Evolutionary conservation across 2,888 invertebrate species (phyloP).

Genomic region (Alentia gelatinosa): DNA sequence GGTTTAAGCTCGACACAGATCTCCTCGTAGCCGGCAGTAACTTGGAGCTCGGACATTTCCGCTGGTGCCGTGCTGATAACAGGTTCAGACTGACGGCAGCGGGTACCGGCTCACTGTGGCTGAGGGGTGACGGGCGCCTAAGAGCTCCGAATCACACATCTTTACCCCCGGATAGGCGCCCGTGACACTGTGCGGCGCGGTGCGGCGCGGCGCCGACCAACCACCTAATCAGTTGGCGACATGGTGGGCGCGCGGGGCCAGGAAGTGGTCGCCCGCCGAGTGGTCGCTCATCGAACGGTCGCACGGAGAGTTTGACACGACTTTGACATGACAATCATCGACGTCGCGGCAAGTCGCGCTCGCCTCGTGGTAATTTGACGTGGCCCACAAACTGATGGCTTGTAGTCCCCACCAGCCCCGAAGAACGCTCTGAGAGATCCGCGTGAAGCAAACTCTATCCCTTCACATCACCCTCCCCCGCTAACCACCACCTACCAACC

Average conservation of each 20-base stretch:
- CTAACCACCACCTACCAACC: not conserved
- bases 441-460: not conserved
- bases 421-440: not conserved
- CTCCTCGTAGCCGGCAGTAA: not conserved
- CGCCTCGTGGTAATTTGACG: not conserved
- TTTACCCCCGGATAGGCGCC: not conserved
- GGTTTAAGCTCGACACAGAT: not conserved
- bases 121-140: not conserved
- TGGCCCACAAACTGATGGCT: not conserved
- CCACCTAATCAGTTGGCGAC: not conserved
- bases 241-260: not conserved
- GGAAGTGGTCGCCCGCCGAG: not conserved
- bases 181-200: not conserved
- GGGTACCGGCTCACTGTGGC: not conserved
- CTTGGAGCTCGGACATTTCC: not conserved
- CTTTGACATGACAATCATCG: conserved; percentile 15
- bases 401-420: not conserved
- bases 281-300: not conserved
- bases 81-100: not conserved
- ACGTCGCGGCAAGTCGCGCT: not conserved
- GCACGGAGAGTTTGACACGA: not conserved
- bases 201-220: not conserved
- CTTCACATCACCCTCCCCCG: not conserved
- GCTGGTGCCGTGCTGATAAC: not conserved
- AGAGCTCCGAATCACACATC: not conserved